Percentiles rank a stretch among this genome's conserved stretches.
These are phyloP conservation scores for Mixornis gularis DNA, from an alignment of 2,113 vertebrate species.

Conservation along the genomic window DNA sequence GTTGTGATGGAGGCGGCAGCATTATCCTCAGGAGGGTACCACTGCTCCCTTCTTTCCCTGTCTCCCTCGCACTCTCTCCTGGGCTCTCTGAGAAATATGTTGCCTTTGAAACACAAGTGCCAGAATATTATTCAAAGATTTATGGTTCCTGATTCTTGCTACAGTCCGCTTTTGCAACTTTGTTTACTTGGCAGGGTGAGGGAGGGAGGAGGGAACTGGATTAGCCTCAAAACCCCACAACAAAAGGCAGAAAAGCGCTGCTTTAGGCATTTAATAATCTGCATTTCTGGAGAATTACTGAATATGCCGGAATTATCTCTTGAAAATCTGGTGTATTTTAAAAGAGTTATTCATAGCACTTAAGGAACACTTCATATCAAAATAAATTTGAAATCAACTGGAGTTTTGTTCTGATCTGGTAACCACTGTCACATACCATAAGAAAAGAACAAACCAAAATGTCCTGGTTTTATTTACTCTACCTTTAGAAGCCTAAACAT, in stretches of 20 bases:
- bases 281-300: constrained; percentile 2
- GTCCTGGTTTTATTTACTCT: not conserved
- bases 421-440: not conserved
- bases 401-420: not conserved
- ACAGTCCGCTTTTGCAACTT: not conserved
- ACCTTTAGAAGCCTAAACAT: not conserved
- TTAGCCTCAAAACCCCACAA: not conserved
- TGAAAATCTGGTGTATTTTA: not conserved
- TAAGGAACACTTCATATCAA: not conserved
- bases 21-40: not conserved
- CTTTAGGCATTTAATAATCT: not conserved
- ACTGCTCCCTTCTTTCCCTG: not conserved
- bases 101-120: not conserved
- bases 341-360: not conserved
- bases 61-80: not conserved
- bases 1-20: rapidly evolving
- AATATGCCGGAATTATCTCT: not conserved
- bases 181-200: constrained; percentile 25
- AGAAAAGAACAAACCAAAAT: not conserved
- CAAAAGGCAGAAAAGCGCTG: constrained; percentile 25
- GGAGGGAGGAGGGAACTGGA: constrained; percentile 10
- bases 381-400: not conserved
- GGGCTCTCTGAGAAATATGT: not conserved
- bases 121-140: not conserved
- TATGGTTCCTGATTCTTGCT: not conserved